Evolutionary conservation across 2,888 invertebrate species (phyloP), one percentile per base, ranked within the genome.

Genomic region (Cantharis flavilabris): DNA sequence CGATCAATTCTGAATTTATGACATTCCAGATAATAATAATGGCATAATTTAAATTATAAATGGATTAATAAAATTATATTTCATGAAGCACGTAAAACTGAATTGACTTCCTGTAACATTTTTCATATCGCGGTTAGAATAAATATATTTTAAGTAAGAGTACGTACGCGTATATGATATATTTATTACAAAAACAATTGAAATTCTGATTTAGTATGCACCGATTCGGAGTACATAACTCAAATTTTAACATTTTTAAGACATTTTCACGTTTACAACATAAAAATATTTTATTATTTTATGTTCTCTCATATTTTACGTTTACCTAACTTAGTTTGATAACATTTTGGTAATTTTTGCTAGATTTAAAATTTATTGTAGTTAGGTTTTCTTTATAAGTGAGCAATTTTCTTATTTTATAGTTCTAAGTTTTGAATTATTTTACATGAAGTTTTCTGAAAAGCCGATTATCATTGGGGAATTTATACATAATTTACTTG

Each of bases 201-300:
- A 67, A 78, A 63, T 28, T 71, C 69, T 72, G 76, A 79, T 76
- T 79, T 79, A 76, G 76, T 79, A 76, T 76, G 73, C 76, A 23
- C 75, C 23, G 49, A 49, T 72, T 64, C 65, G 16, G 20, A 70
- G 71, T 72, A 71, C 71, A 76, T 79, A 74, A 71, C 76, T 79
- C 76, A 79, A 69, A 62, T 69, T 16, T 62, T 64, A 73, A 65
- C 14, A 70, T 76, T 79, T 79, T 62, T 69, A 70, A 62, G 74
- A 76, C 78, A 63, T 79, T 73, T 78, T 79, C 78, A 79, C 78
- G 78, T 76, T 73, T 73, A 71, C 77, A 76, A 79, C 80, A 82
- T 81, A 82, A 82, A 82, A 81, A 81, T 82, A 80, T 80, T 81
- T 80, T 82, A 82, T 81, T 81, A 80, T 80, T 81, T 82, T 81